phyloP scores from a whole-genome alignment of 2,113 vertebrate species.

The Pheucticus melanocephalus region DNA sequence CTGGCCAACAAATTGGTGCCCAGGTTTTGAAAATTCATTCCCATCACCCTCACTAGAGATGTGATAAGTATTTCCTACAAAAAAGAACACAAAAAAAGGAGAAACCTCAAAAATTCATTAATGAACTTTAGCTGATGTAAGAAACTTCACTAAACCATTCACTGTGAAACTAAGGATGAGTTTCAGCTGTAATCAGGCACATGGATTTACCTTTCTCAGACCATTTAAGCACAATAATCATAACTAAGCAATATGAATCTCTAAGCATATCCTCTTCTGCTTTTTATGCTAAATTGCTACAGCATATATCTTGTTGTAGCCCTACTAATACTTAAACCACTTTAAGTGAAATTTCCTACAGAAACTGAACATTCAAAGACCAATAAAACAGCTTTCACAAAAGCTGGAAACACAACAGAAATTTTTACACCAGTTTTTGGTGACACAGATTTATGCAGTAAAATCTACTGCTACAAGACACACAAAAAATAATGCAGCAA shows the following conservation, averaged over 20 bases:
- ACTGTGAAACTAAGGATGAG: not conserved
- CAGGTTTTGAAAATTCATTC: not conserved
- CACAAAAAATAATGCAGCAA: not conserved
- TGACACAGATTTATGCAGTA: conserved; percentile 18
- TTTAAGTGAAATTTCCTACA: not conserved
- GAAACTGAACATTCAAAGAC: not conserved
- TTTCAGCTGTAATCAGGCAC: not conserved
- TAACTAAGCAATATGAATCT: not conserved
- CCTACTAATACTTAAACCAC: not conserved
- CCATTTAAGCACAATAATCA: not conserved
- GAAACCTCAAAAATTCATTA: not conserved
- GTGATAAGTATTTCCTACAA: not conserved
- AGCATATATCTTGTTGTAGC: not conserved
- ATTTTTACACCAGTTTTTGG: not conserved
- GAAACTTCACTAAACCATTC: not conserved
- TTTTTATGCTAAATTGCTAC: not conserved
- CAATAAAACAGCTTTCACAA: not conserved
- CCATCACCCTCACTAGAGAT: not conserved
- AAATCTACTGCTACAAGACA: conserved; percentile 8
- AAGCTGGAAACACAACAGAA: not conserved
- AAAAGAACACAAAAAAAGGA: not conserved
- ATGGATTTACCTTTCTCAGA: not conserved
- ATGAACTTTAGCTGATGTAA: not conserved
- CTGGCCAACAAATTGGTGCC: not conserved
- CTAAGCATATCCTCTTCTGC: not conserved